phyloP scores from a whole-genome alignment of 2,113 vertebrate species.

The Nibea albiflora region DNA sequence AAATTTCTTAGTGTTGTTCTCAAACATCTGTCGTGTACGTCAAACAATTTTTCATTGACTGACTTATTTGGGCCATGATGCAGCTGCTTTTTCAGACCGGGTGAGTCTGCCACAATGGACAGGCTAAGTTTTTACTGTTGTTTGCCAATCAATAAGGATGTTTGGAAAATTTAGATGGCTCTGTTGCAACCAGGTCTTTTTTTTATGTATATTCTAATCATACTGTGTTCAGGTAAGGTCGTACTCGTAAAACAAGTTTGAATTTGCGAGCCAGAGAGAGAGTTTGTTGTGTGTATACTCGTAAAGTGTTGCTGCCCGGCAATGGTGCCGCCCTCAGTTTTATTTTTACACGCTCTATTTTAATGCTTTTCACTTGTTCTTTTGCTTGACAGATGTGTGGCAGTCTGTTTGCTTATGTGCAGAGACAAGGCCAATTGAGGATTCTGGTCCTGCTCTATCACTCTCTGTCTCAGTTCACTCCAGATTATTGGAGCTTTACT shows the following conservation, averaged over 20 bases:
- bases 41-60: constrained; percentile 10
- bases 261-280: not conserved
- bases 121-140: not conserved
- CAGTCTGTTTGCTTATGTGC: not conserved
- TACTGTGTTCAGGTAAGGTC: not conserved
- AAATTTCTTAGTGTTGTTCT: constrained; percentile 16
- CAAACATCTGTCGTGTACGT: constrained; percentile 27
- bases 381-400: constrained; percentile 11
- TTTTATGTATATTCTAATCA: not conserved
- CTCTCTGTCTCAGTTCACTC: not conserved
- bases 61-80: constrained; percentile 43
- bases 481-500: constrained; percentile 12
- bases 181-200: not conserved
- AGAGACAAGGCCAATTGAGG: not conserved
- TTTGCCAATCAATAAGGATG: not conserved
- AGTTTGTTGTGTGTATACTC: not conserved
- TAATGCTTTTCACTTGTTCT: not conserved
- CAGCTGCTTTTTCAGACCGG: constrained; percentile 15
- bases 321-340: not conserved
- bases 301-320: not conserved
- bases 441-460: not conserved
- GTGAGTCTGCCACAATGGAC: constrained; percentile 5
- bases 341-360: constrained; percentile 9
- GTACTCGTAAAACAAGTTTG: not conserved
- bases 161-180: not conserved